Evolutionary conservation across 2,113 vertebrate genomes (phyloP).

Genomic region (Miniopterus natalensis): DNA sequence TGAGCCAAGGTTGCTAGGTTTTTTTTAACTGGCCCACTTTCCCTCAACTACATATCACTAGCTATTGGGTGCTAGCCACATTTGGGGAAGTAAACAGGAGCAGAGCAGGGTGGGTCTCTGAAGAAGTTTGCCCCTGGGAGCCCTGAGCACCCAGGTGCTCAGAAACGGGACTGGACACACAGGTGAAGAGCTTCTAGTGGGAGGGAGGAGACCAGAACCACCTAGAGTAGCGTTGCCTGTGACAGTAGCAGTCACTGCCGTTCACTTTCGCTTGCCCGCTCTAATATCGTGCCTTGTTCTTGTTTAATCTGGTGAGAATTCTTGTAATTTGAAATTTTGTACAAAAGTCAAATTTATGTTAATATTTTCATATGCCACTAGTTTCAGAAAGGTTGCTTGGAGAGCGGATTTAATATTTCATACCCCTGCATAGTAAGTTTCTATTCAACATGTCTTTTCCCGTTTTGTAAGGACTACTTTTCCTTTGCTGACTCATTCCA

Average conservation of each 20-base stretch:
- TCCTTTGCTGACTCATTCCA: not conserved
- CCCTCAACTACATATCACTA: not conserved
- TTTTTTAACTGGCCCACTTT: not conserved
- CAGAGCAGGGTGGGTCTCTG: not conserved
- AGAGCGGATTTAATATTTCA: not conserved
- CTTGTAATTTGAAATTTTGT: conserved; percentile 6
- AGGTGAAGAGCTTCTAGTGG: not conserved
- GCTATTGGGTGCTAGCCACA: not conserved
- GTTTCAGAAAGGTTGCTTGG: not conserved
- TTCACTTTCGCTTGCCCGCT: not conserved
- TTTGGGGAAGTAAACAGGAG: too few relatives aligned
- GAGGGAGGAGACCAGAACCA: too few relatives aligned
- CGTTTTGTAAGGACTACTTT: not conserved
- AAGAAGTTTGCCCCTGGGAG: not conserved
- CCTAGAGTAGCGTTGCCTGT: not conserved
- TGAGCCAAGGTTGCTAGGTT: not conserved
- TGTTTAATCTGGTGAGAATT: not conserved
- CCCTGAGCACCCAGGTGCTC: not conserved
- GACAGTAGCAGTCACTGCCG: not conserved
- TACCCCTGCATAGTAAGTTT: not conserved
- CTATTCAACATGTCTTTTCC: not conserved
- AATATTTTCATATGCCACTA: not conserved
- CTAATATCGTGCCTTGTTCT: not conserved
- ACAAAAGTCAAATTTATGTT: not conserved
- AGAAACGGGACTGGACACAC: not conserved